Base-by-base conservation (phyloP, 2,113 vertebrate species). In the Colaptes auratus region DNA sequence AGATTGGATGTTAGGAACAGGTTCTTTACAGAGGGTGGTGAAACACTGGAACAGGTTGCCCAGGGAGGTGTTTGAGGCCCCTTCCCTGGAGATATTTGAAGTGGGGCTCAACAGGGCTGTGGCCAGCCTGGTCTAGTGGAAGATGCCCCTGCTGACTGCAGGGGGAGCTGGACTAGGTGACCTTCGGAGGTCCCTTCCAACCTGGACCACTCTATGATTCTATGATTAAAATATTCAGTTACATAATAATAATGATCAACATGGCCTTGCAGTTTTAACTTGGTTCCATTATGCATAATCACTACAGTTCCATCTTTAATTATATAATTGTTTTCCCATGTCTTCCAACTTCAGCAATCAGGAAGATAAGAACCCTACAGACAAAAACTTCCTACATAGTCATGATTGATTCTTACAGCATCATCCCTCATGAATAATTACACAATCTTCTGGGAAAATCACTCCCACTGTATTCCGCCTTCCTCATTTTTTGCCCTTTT, bases 371-470 rank as follows among this genome's bases (percentile, higher is more conserved):
- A 28, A 88, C 88, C 76, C 65, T 86, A 72, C 55, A 82, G 89
- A 92, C 86, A 81, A 90, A 89, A 90, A 35, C 70, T 78, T 94
- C 66, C 73, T 88, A 86, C 80, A 55, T 83, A 88, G 65, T 86
- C 80, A 83, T 63, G 76, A 90, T 53, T 85, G 81, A 96, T 71
- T 92, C 75, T 78, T 90, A 91, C 64, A 78, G 76, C 80, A 75
- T 81, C 61, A 55, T 83, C 69, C 39, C 59, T 86, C 63, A 71
- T 88, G 65, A 95, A 95, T 92, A 95, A 95, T 91, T 86, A 83
- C 88, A 89, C 35, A 52, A 52, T 44, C 61, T 83, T 89, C 80
- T 93, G 88, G 55, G 73, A 95, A 95, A 92, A 96, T 78, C 65
- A 84, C 83, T 91, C 93, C 91, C 65, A 92, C 90, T 86, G 58